Percentiles rank a stretch among this genome's conserved stretches.
Evolutionary conservation across 2,888 invertebrate genomes (phyloP).

Genomic region (Stegana nigrithorax): DNA sequence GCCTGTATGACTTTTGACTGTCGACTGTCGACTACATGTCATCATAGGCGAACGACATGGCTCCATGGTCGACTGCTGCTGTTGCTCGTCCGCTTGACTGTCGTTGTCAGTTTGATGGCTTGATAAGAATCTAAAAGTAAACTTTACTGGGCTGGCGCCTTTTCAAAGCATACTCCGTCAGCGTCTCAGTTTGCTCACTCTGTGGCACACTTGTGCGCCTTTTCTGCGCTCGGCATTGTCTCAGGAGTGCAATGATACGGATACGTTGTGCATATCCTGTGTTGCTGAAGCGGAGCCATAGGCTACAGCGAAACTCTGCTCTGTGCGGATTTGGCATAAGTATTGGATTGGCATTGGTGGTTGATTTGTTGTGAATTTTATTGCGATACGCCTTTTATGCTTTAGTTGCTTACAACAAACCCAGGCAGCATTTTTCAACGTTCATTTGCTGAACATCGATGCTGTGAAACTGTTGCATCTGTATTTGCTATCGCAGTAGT

Average conservation of each 20-base stretch:
- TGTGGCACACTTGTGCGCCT: slow-evolving; percentile 1
- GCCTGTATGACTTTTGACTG: slow-evolving; percentile 9
- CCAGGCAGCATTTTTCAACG: not conserved
- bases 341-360: slow-evolving; percentile 19
- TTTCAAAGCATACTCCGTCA: not conserved
- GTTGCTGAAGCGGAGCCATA: not conserved
- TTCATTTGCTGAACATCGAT: not conserved
- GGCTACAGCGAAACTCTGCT: slow-evolving; percentile 12
- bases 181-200: not conserved
- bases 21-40: slow-evolving; percentile 40
- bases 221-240: slow-evolving; percentile 5
- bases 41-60: slow-evolving; percentile 20
- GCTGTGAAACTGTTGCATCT: too few species aligned
- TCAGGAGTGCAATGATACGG: slow-evolving; percentile 14
- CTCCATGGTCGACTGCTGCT: not conserved
- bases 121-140: slow-evolving; percentile 42
- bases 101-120: slow-evolving; percentile 51
- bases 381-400: slow-evolving; percentile 41
- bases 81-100: slow-evolving; percentile 31
- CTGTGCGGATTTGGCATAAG: slow-evolving; percentile 5
- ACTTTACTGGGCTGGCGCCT: slow-evolving; percentile 22
- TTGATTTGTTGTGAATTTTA: slow-evolving; percentile 49
- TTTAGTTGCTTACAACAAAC: not conserved
- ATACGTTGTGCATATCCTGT: slow-evolving; percentile 1
- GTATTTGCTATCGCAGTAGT: too few species aligned